Conservation (phyloP, 1,140 invertebrate species). For the Potamilus streckersoni region DNA sequence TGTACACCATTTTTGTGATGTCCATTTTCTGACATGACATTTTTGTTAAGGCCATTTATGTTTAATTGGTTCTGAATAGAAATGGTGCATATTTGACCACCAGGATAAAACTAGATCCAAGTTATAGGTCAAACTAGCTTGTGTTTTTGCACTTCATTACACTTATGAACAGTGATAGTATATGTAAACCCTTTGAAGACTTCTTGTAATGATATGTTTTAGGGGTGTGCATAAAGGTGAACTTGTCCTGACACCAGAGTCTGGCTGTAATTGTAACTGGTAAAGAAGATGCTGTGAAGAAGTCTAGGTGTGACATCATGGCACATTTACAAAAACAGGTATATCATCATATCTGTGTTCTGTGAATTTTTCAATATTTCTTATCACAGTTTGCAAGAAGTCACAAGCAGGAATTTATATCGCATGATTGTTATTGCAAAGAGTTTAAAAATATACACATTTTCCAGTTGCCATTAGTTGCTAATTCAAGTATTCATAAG, state of each 20-base stretch:
- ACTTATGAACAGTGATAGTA: too few relatives aligned
- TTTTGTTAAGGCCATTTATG: too few relatives aligned
- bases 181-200: too few relatives aligned
- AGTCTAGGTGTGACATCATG: constrained; percentile 88
- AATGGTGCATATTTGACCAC: too few relatives aligned
- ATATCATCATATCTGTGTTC: constrained; percentile 17
- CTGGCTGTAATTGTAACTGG: constrained; percentile 96
- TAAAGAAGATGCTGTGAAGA: constrained; percentile 84
- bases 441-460: constrained; percentile 90
- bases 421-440: constrained; percentile 82
- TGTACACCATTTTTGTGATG: too few relatives aligned
- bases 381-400: constrained; percentile 74
- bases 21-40: too few relatives aligned
- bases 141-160: too few relatives aligned
- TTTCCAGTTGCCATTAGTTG: constrained; percentile 86
- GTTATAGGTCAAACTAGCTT: too few relatives aligned
- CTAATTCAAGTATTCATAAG: constrained; percentile 90
- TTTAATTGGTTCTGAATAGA: too few relatives aligned
- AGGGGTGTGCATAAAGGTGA: constrained; percentile 96
- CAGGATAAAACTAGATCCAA: too few relatives aligned
- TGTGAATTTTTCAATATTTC: constrained; percentile 4
- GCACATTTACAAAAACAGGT: constrained; percentile 93
- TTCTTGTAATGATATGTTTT: neutral
- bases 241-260: constrained; percentile 92
- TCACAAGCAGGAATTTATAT: constrained; percentile 68